Base-by-base conservation (phyloP, 2,797 vertebrate species). In the Gymnocypris eckloni region DNA sequence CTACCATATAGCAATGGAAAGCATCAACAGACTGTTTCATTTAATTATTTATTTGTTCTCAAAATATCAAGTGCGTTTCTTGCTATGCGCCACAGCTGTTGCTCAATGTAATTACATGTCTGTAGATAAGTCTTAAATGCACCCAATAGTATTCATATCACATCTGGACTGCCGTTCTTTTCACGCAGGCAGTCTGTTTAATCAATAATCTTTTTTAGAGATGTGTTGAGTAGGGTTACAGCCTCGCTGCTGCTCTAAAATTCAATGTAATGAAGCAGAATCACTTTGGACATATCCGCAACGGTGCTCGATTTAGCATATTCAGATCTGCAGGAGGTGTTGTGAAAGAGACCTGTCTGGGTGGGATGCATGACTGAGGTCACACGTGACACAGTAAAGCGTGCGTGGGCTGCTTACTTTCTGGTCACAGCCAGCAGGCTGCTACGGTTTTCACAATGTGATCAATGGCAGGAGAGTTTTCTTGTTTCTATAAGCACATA, bases 311-410 rank as follows among this genome's bases (percentile, higher is more conserved):
- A 69, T 77, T 84, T 54, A 69, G 72, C 45, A 41, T 39, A 66
- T 77, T 77, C 33, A 54, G 28, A 67, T 45, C 43, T 67, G 37
- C 48, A 13, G 82, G 54, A 77, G 56, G 71, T 37, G 56, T 69
- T 84, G 5, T 77, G 82, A 78, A 67, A 22, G 82, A 84, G 45
- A 16, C 16, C 56, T 28, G 59, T 78, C 76, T 76, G 37, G 71
- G 73, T 10, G 9, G 52, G 20, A 56, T 59, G 22, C 54, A 41
- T 41, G 54, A 79, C 28, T 50, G 43, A 66, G 82, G 72, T 67
- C 39, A 83, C 72, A 52, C 22, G 67, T 67, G 33, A 50, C 67
- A 78, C 76, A 61, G 22, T 39, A 61, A 73, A 64, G 70, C 18
- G 28, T 6, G 56, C 18, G 70, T 45, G 52, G 81, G 81, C 45